Percentiles rank a stretch among this genome's conserved stretches.
These are phyloP conservation scores for Aleiodes sp. DNA, from an alignment of 1,140 invertebrate species.

Conservation along the genomic window DNA sequence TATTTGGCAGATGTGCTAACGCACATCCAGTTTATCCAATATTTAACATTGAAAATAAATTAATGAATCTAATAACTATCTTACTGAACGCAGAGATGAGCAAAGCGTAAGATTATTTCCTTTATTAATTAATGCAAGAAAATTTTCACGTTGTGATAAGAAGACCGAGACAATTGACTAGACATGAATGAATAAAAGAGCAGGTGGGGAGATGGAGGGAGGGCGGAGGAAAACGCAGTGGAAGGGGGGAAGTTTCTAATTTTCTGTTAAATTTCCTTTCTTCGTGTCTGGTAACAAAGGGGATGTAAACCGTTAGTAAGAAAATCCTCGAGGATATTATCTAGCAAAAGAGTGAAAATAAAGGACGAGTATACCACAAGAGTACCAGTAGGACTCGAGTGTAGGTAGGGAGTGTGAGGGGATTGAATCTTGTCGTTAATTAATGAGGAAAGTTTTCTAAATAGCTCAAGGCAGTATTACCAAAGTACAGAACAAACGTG, in stretches of 20 bases:
- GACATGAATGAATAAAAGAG: conserved; percentile 6
- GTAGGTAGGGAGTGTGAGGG: conserved; percentile 28
- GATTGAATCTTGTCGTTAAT: conserved; percentile 59
- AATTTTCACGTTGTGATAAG: not conserved
- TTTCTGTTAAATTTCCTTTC: conserved; percentile 52
- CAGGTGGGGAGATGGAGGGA: conserved; percentile 28
- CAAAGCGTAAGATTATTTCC: conserved; percentile 18
- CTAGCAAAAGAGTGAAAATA: conserved; percentile 15
- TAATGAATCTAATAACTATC: not conserved
- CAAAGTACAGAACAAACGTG: conserved; percentile 47
- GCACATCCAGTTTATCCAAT: not conserved
- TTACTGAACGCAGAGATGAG: not conserved
- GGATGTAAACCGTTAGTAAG: conserved; percentile 34
- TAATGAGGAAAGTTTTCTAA: conserved; percentile 61
- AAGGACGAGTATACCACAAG: conserved; percentile 15
- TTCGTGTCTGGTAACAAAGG: conserved; percentile 31
- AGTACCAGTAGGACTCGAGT: conserved; percentile 20
- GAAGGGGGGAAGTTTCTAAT: too few relatives aligned
- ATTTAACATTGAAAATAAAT: conserved; percentile 1
- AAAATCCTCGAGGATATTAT: conserved; percentile 31
- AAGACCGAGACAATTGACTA: conserved; percentile 4
- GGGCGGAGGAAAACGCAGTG: too few relatives aligned
- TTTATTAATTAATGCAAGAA: conserved; percentile 17
- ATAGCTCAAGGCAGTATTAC: conserved; percentile 51
- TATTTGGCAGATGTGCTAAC: too few relatives aligned